Evolutionary conservation across 1,140 invertebrate genomes (phyloP), one percentile per base, ranked within the genome.

Genomic region (Calycopis cecrops): DNA sequence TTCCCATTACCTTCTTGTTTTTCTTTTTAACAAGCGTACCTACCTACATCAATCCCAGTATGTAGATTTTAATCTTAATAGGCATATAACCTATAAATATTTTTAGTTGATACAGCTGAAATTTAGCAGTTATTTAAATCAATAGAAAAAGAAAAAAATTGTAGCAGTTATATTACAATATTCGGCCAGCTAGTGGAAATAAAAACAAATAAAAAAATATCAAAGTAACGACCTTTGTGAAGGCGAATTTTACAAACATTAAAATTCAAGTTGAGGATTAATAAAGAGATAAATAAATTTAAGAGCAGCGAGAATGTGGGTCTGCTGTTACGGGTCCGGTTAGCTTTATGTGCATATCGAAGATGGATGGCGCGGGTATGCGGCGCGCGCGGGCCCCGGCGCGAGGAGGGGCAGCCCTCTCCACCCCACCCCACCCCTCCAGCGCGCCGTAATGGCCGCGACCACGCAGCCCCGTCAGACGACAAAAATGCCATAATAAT

Each of bases 401-500:
- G 42, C 35, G 11, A 52, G 48, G 53, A 57, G 17, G 55, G 48
- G 34, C 55, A 60, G 54, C 54, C 51, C 52, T 56, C 64, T 28
- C 55, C 68, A 52, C 63, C 62, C 47, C 69, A 55, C 61, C 54
- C 64, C 65, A 66, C 69, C 64, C 69, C 66, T 65, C 66, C 63
- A 63, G 67, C 69, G 63, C 64, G 60, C 63, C 63, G 65, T 81
- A 79, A 79, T 81, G 79, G 81, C 79, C 76, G 82, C 78, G 73
- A 76, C 80, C 71, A 79, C 71, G 72, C 75, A 77, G 68, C 76
- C 81, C 77, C 71, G 79, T 85, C 84, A 87, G 81, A 87, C 79
- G 84, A 87, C 84, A 87, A 87, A 86, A 87, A 87, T 87, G 84
- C 84, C 79, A 87, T 87, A 85, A 87, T 85, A 85, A 87, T 85